These are phyloP conservation scores for Acanthisitta chloris DNA, from an alignment of 2,113 vertebrate species.

Conservation along the genomic window DNA sequence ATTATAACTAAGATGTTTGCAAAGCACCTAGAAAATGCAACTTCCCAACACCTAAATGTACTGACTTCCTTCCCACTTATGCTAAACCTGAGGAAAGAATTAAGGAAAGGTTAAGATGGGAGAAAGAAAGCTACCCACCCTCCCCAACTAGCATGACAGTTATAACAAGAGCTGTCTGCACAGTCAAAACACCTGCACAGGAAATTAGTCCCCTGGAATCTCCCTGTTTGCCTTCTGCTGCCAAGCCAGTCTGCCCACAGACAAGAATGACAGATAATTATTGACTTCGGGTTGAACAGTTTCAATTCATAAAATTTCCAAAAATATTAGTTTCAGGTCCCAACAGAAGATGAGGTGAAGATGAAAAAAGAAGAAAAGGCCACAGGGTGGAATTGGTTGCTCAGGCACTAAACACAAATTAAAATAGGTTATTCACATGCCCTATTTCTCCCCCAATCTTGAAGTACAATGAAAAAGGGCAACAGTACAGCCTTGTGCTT, in stretches of 20 bases:
- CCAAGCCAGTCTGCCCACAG: slow-evolving; percentile 14
- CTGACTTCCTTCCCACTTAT: fast-evolving
- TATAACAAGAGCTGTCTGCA: background rate
- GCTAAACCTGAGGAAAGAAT: background rate
- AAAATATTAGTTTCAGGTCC: background rate
- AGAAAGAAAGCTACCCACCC: background rate
- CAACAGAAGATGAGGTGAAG: slow-evolving; percentile 1
- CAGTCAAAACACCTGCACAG: slow-evolving; percentile 28
- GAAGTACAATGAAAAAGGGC: background rate
- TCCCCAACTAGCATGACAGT: background rate
- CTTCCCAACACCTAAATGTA: background rate
- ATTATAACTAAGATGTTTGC: background rate
- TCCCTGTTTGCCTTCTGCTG: background rate
- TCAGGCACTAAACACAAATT: background rate
- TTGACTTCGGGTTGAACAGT: background rate
- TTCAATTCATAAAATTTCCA: background rate
- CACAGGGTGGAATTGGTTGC: background rate
- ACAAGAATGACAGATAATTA: slow-evolving; percentile 25
- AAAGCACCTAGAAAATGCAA: background rate
- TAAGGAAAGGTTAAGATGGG: background rate
- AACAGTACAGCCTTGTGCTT: background rate
- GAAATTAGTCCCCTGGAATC: slow-evolving; percentile 7
- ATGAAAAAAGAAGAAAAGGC: background rate
- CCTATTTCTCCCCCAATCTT: background rate
- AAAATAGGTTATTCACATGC: background rate